Percentiles rank a stretch among this genome's conserved stretches.
phyloP scores from a whole-genome alignment of 2,888 invertebrate genomes.

The Perdita meconis region DNA sequence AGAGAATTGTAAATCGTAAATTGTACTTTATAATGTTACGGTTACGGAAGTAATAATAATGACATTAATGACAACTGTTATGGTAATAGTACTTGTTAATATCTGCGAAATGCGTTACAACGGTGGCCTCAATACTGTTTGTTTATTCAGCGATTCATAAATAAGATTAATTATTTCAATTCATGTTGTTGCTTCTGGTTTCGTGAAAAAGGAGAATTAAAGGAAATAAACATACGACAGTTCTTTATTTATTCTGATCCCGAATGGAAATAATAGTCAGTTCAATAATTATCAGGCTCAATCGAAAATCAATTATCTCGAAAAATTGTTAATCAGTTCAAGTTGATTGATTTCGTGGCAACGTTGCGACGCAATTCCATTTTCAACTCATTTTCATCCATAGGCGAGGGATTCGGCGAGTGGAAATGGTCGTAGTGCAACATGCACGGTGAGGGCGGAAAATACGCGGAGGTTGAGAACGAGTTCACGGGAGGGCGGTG shows the following conservation, averaged over 20 bases:
- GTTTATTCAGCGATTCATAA: neutral
- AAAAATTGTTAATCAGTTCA: too few relatives aligned
- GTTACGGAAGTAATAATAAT: constrained; percentile 16
- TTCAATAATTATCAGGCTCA: too few relatives aligned
- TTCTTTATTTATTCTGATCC: too few relatives aligned
- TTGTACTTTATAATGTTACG: neutral
- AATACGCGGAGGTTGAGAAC: constrained; percentile 39
- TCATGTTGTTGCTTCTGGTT: too few relatives aligned
- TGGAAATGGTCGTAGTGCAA: constrained; percentile 37
- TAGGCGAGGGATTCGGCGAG: constrained; percentile 33
- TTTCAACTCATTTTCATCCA: constrained; percentile 7
- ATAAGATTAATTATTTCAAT: too few relatives aligned
- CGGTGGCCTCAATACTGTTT: neutral
- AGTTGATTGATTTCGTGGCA: neutral
- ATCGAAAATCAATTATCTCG: too few relatives aligned
- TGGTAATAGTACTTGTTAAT: constrained; percentile 14
- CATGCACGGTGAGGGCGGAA: constrained; percentile 32
- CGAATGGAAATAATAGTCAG: too few relatives aligned
- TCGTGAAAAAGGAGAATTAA: too few relatives aligned
- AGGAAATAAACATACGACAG: too few relatives aligned
- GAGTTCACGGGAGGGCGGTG: constrained; percentile 30
- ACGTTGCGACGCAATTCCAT: constrained; percentile 3
- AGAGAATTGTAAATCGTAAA: constrained; percentile 5
- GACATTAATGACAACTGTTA: constrained; percentile 1
- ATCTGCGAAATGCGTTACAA: constrained; percentile 10